phyloP scores from a whole-genome alignment of 2,888 invertebrate species.

The Crematogaster levior region DNA sequence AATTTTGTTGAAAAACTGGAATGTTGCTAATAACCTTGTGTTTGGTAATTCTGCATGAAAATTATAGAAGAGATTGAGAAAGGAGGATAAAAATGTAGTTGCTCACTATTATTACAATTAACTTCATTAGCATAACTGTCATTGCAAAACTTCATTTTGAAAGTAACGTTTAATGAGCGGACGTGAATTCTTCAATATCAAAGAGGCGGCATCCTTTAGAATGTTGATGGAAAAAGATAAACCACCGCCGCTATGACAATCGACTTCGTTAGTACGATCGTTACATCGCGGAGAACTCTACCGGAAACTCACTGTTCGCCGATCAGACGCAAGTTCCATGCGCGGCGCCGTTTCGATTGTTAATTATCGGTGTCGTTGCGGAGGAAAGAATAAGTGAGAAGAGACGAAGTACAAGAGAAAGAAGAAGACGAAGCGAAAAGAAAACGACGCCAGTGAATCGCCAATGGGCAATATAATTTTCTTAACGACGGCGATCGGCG shows the following conservation, averaged over 20 bases:
- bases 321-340: slow-evolving; percentile 10
- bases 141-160: slow-evolving; percentile 33
- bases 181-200: slow-evolving; percentile 40
- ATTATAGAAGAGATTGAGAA: neutral
- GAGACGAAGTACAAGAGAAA: slow-evolving; percentile 11
- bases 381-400: slow-evolving; percentile 10
- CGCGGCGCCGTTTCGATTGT: slow-evolving; percentile 46
- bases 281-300: slow-evolving; percentile 18
- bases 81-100: neutral
- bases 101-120: slow-evolving; percentile 34
- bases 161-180: slow-evolving; percentile 37
- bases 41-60: neutral
- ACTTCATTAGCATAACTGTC: slow-evolving; percentile 33
- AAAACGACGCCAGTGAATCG: slow-evolving; percentile 46
- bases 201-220: slow-evolving; percentile 41
- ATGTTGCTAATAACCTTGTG: neutral
- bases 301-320: slow-evolving; percentile 32
- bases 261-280: slow-evolving; percentile 48
- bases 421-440: slow-evolving; percentile 26
- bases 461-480: slow-evolving; percentile 54
- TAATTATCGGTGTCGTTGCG: slow-evolving; percentile 45
- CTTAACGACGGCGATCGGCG: slow-evolving; percentile 39
- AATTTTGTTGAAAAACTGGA: neutral
- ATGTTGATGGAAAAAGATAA: slow-evolving; percentile 45
- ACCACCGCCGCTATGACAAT: slow-evolving; percentile 34